Percentiles rank a stretch among this genome's conserved stretches.
phyloP scores from a whole-genome alignment of 1,140 invertebrate genomes.

The Lamellibrachia luymesi region DNA sequence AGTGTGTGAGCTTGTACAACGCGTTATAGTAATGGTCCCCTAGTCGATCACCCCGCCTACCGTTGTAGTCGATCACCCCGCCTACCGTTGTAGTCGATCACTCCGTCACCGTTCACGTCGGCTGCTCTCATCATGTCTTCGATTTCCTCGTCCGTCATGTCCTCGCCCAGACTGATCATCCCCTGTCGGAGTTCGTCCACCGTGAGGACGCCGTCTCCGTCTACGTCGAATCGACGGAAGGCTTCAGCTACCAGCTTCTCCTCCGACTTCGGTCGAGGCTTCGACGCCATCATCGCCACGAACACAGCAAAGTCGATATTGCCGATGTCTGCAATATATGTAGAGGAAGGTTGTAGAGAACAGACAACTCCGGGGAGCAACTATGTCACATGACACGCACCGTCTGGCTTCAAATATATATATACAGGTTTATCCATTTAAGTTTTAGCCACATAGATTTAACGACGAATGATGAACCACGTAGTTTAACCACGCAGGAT shows the following conservation, averaged over 20 bases:
- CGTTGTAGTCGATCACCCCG: slow-evolving; percentile 25
- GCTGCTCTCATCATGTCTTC: slow-evolving; percentile 98
- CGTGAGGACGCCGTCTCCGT: slow-evolving; percentile 43
- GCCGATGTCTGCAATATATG: not conserved
- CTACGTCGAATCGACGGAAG: slow-evolving; percentile 27
- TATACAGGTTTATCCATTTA: no score
- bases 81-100: slow-evolving; percentile 24
- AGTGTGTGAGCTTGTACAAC: slow-evolving; percentile 7
- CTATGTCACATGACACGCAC: no score
- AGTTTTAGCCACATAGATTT: no score
- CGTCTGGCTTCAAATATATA: no score
- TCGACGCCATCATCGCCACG: slow-evolving; percentile 14
- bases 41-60: not conserved
- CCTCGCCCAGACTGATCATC: slow-evolving; percentile 98
- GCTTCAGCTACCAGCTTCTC: slow-evolving; percentile 10
- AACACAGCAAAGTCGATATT: not conserved
- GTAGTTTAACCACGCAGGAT: no score
- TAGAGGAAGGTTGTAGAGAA: no score
- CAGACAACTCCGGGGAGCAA: no score
- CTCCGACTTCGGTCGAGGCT: not conserved
- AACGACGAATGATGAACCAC: no score
- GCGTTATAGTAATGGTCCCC: slow-evolving; percentile 8
- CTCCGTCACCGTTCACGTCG: slow-evolving; percentile 86
- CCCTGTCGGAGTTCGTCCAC: slow-evolving; percentile 86
- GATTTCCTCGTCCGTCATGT: slow-evolving; percentile 96